Percentiles rank a stretch among this genome's conserved stretches.
These are phyloP conservation scores for Hirtodrosophila duncani DNA, from an alignment of 2,888 invertebrate genomes.

Conservation along the genomic window DNA sequence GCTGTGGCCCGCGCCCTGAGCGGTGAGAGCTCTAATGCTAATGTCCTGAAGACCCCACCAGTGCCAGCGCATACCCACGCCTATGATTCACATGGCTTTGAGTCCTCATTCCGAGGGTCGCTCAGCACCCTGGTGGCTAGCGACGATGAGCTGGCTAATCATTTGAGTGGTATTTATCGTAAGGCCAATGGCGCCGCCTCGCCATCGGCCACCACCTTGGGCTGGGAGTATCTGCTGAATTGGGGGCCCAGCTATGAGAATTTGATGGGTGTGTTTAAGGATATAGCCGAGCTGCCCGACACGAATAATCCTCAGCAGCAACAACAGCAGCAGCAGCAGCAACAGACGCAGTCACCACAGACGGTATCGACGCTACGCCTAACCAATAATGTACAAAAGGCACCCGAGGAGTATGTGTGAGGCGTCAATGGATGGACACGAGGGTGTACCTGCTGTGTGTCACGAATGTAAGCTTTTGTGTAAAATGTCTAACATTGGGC, in stretches of 20 bases:
- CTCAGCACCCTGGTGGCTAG: slow-evolving; percentile 95
- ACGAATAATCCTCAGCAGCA: slow-evolving; percentile 86
- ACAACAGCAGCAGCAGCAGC: slow-evolving; percentile 79
- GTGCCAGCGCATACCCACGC: slow-evolving; percentile 89
- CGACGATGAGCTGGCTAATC: slow-evolving; percentile 92
- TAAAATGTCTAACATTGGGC: no score
- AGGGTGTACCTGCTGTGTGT: no score
- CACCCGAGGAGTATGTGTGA: slow-evolving; percentile 93
- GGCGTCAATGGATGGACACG: neutral
- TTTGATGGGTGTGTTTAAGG: slow-evolving; percentile 96
- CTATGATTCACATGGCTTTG: no score
- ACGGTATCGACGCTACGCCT: slow-evolving; percentile 82
- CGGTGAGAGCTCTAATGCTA: slow-evolving; percentile 82
- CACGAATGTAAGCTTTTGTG: slow-evolving; percentile 41
- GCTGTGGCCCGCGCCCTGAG: slow-evolving; percentile 80
- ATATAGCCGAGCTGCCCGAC: slow-evolving; percentile 96
- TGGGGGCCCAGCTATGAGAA: slow-evolving; percentile 98
- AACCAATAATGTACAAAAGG: slow-evolving; percentile 88
- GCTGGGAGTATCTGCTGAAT: slow-evolving; percentile 96
- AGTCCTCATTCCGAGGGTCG: slow-evolving; percentile 95
- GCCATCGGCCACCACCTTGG: slow-evolving; percentile 87
- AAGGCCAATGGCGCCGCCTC: slow-evolving; percentile 85
- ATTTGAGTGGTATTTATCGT: slow-evolving; percentile 88
- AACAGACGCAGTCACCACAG: slow-evolving; percentile 83
- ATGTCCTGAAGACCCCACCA: slow-evolving; percentile 82